Base-by-base conservation (phyloP, 2,888 invertebrate species). In the Timandra comae region DNA sequence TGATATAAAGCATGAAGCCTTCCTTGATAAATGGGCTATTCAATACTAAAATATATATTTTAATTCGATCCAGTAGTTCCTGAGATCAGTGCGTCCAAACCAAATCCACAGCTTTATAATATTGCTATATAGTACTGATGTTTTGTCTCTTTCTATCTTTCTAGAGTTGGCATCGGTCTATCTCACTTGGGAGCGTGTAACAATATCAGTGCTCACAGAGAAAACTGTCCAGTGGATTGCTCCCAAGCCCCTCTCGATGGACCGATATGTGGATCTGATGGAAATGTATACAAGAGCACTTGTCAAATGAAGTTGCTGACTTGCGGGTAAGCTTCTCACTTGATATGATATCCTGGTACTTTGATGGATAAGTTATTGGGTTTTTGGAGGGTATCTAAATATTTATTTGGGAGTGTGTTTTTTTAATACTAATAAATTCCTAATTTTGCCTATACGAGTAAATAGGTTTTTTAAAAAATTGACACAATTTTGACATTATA, bases 301-400 rank as follows among this genome's bases (percentile, higher is more conserved):
- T 98, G 98, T 63, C 94, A 95, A 64, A 96, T 98, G 97, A 94
- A 95, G 62, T 87, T 94, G 38, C 87, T 93, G 12, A 96, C 96
- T 28, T 98, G 98, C 79, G 94, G 95, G 89, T 94, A 76, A 79
- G 88, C 38, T 38, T 27, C 27, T 37, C 19, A 27, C 25, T 32
- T 9, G 7, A 42, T 46, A 31, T 49, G 35, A 10, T 25, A 3
- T 3, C 42, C 41, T 52, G 24, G 42, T 45, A 38, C 24, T 27
- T 27, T 16, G 6, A 6, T 16, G 1, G 16, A 6, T 1, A 16
- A 5, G 16, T 16, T 16, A 16, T 16, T 8, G 16, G 16, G 3
- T 5, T 16, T 16, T 16, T 16, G 16, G 16, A 16, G 4, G 10
- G 19, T 16, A 13, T 12, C 9, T n/a, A 7, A n/a, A n/a, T n/a